These are phyloP conservation scores for Phengaris arion DNA, from an alignment of 2,888 invertebrate species.

Conservation along the genomic window DNA sequence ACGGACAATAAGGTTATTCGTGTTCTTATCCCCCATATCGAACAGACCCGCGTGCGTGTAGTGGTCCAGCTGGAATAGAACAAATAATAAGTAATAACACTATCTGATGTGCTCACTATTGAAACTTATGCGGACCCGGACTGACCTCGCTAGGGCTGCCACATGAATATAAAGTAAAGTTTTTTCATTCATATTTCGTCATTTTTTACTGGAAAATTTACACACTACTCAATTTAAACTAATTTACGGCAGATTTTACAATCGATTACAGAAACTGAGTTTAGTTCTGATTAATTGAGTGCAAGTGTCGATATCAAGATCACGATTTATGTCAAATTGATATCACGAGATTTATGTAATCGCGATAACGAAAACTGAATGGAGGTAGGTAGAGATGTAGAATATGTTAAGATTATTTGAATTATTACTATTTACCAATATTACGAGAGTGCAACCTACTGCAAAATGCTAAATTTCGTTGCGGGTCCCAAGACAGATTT, in stretches of 20 bases:
- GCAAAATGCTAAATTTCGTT: not conserved
- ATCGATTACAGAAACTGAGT: not conserved
- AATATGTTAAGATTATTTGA: no score
- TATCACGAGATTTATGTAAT: not conserved
- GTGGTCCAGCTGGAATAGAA: not conserved
- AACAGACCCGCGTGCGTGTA: not conserved
- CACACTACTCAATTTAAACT: no score
- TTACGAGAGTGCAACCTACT: not conserved
- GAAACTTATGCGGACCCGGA: not conserved
- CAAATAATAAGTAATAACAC: not conserved
- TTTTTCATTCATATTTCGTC: not conserved
- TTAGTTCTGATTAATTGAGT: not conserved
- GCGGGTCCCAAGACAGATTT: no score
- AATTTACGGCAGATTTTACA: no score
- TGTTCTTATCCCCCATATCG: not conserved
- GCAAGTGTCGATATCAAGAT: not conserved
- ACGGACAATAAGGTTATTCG: no score
- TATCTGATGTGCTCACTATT: not conserved
- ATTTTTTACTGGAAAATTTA: not conserved
- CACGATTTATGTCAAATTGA: not conserved
- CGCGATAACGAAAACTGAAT: not conserved
- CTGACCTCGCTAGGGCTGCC: slow-evolving; percentile 13
- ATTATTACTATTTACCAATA: no score
- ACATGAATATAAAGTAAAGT: not conserved
- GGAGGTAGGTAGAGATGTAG: no score